phyloP scores from a whole-genome alignment of 1,140 invertebrate genomes.

The Trichonephila inaurata region DNA sequence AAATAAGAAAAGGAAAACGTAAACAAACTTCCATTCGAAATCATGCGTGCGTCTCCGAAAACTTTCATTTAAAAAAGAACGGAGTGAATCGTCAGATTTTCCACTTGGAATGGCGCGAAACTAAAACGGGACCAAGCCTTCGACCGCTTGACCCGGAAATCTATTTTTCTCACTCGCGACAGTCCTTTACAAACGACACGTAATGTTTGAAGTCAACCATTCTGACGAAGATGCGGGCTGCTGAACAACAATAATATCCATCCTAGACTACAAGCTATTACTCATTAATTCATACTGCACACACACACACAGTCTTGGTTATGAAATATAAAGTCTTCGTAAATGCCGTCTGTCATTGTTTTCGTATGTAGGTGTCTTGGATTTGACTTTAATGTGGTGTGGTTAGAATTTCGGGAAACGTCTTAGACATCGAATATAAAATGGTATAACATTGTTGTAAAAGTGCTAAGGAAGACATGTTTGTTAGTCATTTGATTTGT shows the following conservation, averaged over 20 bases:
- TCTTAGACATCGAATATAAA: neutral
- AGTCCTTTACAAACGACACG: neutral
- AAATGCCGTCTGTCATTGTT: neutral
- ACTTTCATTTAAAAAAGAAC: neutral
- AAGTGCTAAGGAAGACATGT: too few species aligned
- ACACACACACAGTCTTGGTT: conserved; percentile 4
- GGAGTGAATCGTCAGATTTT: conserved; percentile 58
- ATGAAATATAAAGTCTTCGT: neutral
- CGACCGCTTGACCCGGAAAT: conserved; percentile 68
- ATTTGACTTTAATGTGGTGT: neutral
- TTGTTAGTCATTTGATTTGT: too few species aligned
- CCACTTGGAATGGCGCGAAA: conserved; percentile 33
- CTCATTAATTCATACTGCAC: neutral
- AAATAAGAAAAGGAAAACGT: neutral
- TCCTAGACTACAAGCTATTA: neutral
- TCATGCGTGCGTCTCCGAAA: conserved; percentile 24
- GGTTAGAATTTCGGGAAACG: neutral
- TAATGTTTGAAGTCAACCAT: neutral
- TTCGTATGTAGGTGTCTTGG: neutral
- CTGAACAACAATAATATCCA: conserved; percentile 7
- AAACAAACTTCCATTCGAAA: neutral
- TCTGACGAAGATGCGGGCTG: neutral
- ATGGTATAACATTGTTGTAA: neutral
- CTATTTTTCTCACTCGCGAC: conserved; percentile 43
- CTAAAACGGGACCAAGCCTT: conserved; percentile 62